Evolutionary conservation across 2,888 invertebrate species (phyloP).

Genomic region (Nebria salina): DNA sequence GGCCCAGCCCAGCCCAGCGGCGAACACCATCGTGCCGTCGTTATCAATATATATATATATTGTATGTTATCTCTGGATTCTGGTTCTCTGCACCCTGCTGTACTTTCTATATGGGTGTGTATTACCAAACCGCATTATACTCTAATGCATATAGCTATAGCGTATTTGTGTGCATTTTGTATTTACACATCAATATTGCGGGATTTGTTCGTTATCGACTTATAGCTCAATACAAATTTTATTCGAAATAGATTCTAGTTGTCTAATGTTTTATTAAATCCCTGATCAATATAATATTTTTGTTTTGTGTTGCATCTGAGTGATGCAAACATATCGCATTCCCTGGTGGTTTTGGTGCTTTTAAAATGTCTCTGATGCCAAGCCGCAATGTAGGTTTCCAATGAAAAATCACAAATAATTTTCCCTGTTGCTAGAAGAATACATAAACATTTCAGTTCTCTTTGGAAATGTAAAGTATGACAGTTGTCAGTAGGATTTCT

Average conservation of each 20-base stretch:
- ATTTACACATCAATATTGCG: not conserved
- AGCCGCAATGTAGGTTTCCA: not conserved
- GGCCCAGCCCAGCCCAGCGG: not conserved
- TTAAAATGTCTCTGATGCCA: not conserved
- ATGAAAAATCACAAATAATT: not conserved
- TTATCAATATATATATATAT: slow-evolving; percentile 9
- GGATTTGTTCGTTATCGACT: not conserved
- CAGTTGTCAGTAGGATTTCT: slow-evolving; percentile 9
- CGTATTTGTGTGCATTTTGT: not conserved
- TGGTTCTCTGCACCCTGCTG: not conserved
- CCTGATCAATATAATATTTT: too few relatives aligned
- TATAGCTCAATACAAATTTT: too few relatives aligned
- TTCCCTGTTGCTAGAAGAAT: not conserved
- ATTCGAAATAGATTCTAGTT: too few relatives aligned
- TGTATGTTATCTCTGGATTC: not conserved
- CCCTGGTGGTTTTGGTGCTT: not conserved
- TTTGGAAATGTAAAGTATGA: slow-evolving; percentile 5
- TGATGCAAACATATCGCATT: not conserved
- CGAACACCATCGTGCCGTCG: not conserved
- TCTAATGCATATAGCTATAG: not conserved
- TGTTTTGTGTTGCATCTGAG: too few relatives aligned
- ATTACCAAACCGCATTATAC: not conserved
- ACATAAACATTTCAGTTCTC: not conserved
- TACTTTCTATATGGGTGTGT: not conserved
- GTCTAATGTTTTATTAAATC: too few relatives aligned